Conservation (phyloP, 2,888 invertebrate genomes). For the Buathra laborator region DNA sequence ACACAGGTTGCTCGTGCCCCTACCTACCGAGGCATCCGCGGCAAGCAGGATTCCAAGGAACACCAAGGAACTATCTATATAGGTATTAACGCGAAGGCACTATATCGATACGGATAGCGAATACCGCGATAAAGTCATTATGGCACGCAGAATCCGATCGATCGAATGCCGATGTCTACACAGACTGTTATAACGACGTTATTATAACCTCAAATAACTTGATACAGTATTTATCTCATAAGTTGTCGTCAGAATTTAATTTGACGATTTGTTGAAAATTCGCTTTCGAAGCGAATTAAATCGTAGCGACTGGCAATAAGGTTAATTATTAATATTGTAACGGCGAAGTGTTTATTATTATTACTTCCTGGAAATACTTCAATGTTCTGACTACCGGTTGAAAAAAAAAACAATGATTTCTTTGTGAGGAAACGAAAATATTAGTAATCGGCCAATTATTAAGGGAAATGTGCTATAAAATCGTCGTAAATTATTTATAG, state of each 20-base stretch:
- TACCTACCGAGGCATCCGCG: conserved; percentile 28
- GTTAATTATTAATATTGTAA: too few relatives aligned
- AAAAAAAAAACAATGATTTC: background rate
- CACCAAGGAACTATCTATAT: conserved; percentile 32
- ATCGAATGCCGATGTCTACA: conserved; percentile 45
- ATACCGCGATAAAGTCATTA: conserved; percentile 47
- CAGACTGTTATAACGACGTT: conserved; percentile 1
- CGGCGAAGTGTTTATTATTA: too few relatives aligned
- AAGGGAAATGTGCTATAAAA: background rate
- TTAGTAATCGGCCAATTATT: background rate
- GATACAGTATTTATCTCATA: background rate
- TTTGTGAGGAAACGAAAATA: background rate
- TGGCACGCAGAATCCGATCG: conserved; percentile 59
- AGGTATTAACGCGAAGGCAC: conserved; percentile 9
- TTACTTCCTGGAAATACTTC: too few relatives aligned
- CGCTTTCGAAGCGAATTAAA: background rate
- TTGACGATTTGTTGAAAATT: background rate
- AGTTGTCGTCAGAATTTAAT: conserved; percentile 8
- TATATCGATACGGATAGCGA: conserved; percentile 24
- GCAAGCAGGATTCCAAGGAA: conserved; percentile 33
- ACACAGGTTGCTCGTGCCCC: conserved; percentile 38
- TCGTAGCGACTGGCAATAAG: background rate
- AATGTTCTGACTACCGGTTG: too few relatives aligned
- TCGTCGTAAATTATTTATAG: conserved; percentile 1
- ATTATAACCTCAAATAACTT: conserved; percentile 35